Conservation (phyloP, 1,140 invertebrate species). For the Leptinotarsa undecemlineata region DNA sequence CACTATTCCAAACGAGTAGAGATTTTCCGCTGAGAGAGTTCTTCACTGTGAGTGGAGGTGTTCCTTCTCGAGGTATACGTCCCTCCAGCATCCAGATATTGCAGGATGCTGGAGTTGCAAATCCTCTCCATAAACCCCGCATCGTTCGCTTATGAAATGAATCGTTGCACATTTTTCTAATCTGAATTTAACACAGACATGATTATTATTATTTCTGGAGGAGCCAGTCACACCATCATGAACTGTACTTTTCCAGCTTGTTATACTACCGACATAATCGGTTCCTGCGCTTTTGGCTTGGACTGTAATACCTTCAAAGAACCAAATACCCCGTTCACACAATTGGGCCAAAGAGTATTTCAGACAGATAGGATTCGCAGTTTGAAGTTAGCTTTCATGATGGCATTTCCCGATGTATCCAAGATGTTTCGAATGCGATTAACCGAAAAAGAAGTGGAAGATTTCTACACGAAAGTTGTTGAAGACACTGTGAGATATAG, state of each 20-base stretch:
- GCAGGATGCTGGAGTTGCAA: too few relatives aligned
- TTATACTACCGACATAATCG: conserved; percentile 63
- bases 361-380: not conserved
- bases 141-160: too few relatives aligned
- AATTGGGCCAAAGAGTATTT: conserved; percentile 53
- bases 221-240: too few relatives aligned
- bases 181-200: too few relatives aligned
- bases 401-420: conserved; percentile 5
- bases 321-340: conserved; percentile 53
- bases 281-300: conserved; percentile 63
- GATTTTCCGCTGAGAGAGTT: too few relatives aligned
- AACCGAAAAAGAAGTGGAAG: conserved; percentile 22
- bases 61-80: too few relatives aligned
- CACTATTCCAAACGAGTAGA: too few relatives aligned
- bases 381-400: conserved; percentile 7
- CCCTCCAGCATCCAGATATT: not conserved
- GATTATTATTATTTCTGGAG: too few relatives aligned
- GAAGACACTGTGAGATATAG: conserved; percentile 56
- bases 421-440: not conserved
- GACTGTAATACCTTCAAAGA: conserved; percentile 59
- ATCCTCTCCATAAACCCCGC: too few relatives aligned
- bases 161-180: too few relatives aligned
- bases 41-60: too few relatives aligned
- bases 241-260: conserved; percentile 49
- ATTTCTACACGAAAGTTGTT: conserved; percentile 57